Percentiles rank a stretch among this genome's conserved stretches.
These are phyloP conservation scores for Seriola dumerili DNA, from an alignment of 2,113 vertebrate species.

Conservation along the genomic window DNA sequence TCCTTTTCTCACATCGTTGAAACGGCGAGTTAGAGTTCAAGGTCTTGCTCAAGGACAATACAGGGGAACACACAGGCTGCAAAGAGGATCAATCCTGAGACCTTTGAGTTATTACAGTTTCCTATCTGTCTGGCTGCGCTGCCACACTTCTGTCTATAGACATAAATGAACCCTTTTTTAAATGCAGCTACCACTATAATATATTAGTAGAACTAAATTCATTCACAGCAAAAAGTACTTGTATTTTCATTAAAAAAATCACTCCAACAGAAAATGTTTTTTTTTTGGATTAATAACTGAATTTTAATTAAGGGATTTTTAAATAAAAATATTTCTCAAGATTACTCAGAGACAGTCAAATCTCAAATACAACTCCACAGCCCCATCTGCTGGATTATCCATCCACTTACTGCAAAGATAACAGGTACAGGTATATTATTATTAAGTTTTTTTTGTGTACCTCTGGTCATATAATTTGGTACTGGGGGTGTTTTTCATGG, in stretches of 20 bases:
- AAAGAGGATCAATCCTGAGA: not conserved
- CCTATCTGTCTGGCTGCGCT: not conserved
- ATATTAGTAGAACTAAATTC: not conserved
- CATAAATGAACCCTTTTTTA: not conserved
- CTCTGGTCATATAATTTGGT: not conserved
- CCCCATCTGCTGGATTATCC: conserved; percentile 68
- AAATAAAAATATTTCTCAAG: not conserved
- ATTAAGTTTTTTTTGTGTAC: not conserved
- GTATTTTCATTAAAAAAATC: not conserved
- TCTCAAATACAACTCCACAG: conserved; percentile 29
- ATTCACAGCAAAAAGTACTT: no score
- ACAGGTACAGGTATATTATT: not conserved
- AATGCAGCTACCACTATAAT: not conserved
- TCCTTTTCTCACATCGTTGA: not conserved
- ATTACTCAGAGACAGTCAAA: not conserved
- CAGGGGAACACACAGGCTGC: not conserved
- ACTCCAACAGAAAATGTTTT: not conserved
- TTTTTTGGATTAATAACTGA: not conserved
- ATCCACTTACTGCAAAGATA: not conserved
- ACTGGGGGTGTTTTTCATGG: not conserved
- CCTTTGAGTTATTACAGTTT: not conserved
- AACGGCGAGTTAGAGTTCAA: not conserved
- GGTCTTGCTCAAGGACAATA: not conserved
- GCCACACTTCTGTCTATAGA: not conserved
- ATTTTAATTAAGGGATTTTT: not conserved